A percentile compares a stretch with the other conserved stretches of the same genome.
These are phyloP conservation scores for Sorex fumeus DNA, from an alignment of 2,113 vertebrate genomes.

Conservation along the genomic window DNA sequence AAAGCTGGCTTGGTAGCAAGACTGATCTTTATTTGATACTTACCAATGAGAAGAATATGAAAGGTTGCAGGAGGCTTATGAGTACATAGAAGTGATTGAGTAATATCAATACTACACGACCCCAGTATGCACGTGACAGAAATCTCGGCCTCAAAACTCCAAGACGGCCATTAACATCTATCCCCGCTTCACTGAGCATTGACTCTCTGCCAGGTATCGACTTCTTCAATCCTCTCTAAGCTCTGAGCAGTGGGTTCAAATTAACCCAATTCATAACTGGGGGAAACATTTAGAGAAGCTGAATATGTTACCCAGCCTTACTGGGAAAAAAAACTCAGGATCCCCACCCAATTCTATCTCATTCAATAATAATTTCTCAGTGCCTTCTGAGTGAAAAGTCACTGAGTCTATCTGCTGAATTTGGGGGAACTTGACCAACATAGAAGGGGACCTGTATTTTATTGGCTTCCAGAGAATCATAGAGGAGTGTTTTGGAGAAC, in stretches of 20 bases:
- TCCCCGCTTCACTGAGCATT: not conserved
- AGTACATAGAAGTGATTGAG: not conserved
- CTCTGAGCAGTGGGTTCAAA: not conserved
- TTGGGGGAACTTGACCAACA: too few species aligned
- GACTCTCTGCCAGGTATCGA: not conserved
- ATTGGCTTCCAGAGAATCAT: not conserved
- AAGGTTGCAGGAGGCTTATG: not conserved
- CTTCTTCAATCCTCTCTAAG: not conserved
- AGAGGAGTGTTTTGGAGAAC: not conserved
- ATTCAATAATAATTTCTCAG: not conserved
- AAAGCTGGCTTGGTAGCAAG: not conserved
- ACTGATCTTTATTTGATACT: not conserved
- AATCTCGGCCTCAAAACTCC: not conserved
- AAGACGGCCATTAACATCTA: not conserved
- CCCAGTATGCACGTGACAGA: not conserved
- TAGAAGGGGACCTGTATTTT: not conserved
- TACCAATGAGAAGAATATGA: not conserved
- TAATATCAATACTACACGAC: not conserved
- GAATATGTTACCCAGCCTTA: not conserved
- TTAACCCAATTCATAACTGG: not conserved
- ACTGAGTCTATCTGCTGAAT: not conserved
- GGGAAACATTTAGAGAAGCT: conserved; percentile 1
- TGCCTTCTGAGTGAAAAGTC: not conserved
- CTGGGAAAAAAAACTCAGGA: not conserved
- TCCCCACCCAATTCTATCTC: not conserved